Evolutionary conservation across 2,888 invertebrate species (phyloP).

Genomic region (Eupithecia exiguata): DNA sequence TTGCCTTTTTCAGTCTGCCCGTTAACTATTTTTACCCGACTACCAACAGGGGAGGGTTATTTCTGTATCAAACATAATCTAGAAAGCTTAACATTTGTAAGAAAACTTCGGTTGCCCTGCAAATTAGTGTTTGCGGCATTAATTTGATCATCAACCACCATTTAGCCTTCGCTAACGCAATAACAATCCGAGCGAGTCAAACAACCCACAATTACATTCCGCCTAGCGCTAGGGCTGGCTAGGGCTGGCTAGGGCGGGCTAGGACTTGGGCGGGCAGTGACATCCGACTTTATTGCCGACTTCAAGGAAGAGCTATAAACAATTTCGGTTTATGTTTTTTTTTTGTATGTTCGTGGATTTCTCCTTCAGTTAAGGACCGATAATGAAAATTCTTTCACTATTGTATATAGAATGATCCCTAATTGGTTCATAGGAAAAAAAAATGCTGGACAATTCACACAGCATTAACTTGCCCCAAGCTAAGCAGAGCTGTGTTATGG

Average conservation of each 20-base stretch:
- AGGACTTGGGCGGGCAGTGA: not conserved
- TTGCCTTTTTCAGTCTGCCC: not conserved
- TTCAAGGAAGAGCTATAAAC: no score
- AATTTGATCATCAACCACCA: slow-evolving; percentile 18
- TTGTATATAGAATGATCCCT: no score
- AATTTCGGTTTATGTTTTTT: no score
- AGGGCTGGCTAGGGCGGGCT: not conserved
- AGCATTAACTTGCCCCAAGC: no score
- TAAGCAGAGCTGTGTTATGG: no score
- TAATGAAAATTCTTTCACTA: no score
- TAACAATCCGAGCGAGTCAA: slow-evolving; percentile 23
- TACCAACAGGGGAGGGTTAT: no score
- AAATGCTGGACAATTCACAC: no score
- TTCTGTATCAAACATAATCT: not conserved
- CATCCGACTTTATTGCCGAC: not conserved
- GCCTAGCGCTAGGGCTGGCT: slow-evolving; percentile 17
- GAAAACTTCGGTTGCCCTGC: not conserved
- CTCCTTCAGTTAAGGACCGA: no score
- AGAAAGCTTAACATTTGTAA: not conserved
- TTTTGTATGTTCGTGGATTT: no score
- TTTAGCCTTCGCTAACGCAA: slow-evolving; percentile 26
- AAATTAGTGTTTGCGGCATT: slow-evolving; percentile 7
- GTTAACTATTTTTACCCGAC: not conserved
- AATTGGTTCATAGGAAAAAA: no score
- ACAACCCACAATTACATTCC: slow-evolving; percentile 35